Percentiles rank a stretch among this genome's conserved stretches.
These are phyloP conservation scores for Delichon dasypus DNA, from an alignment of 2,797 vertebrate genomes.

Conservation along the genomic window DNA sequence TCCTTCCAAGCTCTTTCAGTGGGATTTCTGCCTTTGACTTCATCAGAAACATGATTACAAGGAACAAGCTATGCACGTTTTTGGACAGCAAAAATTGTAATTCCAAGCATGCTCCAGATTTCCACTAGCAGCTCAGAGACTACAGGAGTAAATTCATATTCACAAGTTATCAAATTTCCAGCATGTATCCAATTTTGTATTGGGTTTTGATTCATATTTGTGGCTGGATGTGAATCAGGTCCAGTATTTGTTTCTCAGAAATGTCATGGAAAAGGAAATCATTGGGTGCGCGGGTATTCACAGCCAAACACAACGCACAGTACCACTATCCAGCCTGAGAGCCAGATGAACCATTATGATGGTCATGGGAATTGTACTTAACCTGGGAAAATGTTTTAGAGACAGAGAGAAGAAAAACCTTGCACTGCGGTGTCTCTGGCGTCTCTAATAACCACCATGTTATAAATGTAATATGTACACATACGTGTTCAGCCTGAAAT, in stretches of 20 bases:
- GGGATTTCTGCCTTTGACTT: conserved; percentile 61
- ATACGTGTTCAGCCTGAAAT: neutral
- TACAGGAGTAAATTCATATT: conserved; percentile 49
- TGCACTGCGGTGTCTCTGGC: neutral
- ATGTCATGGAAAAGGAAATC: conserved; percentile 65
- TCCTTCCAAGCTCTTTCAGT: conserved; percentile 11
- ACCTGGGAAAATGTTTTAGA: conserved; percentile 51
- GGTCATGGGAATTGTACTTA: conserved; percentile 41
- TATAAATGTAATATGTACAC: neutral
- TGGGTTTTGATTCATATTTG: conserved; percentile 67
- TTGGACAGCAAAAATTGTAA: conserved; percentile 50
- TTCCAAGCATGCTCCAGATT: conserved; percentile 66
- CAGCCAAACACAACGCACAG: conserved; percentile 31
- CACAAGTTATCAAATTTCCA: conserved; percentile 61
- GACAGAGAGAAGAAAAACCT: neutral
- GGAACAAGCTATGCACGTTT: conserved; percentile 62
- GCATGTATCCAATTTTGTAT: neutral
- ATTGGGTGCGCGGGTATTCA: conserved; percentile 26
- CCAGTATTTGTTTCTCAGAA: conserved; percentile 62
- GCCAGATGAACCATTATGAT: conserved; percentile 36
- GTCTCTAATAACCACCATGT: neutral
- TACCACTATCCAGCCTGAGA: neutral
- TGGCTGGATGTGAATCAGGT: conserved; percentile 48
- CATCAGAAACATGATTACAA: conserved; percentile 23
- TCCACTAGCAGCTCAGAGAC: conserved; percentile 50